Evolutionary conservation across 2,888 invertebrate species (phyloP).

Genomic region (Aromia moschata): DNA sequence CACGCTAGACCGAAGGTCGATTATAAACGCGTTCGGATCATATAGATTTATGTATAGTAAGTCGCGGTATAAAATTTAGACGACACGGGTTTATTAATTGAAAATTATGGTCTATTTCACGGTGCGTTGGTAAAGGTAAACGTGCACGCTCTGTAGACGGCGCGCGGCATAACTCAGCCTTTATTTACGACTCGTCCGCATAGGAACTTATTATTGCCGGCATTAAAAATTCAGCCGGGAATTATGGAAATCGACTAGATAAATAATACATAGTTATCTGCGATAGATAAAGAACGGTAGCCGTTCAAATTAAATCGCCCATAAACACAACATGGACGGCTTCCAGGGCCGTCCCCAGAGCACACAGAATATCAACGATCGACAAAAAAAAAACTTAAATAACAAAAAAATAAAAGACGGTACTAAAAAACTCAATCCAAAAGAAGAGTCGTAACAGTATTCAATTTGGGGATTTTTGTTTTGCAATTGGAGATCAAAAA

Average conservation of each 20-base stretch:
- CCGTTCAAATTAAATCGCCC: constrained; percentile 44
- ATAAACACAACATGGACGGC: constrained; percentile 32
- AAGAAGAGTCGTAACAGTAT: too few species aligned
- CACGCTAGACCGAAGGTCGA: constrained; percentile 11
- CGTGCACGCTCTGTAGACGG: constrained; percentile 16
- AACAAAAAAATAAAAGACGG: too few species aligned
- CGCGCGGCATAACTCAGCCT: constrained; percentile 16
- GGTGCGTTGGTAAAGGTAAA: constrained; percentile 49
- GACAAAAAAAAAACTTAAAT: too few species aligned
- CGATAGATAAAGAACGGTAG: constrained; percentile 41
- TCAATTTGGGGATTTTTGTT: too few species aligned
- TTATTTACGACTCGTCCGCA: constrained; percentile 43
- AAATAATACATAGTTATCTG: constrained; percentile 43
- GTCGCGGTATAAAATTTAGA: constrained; percentile 46
- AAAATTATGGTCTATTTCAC: constrained; percentile 53
- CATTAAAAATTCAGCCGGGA: constrained; percentile 45
- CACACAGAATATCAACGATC: too few species aligned
- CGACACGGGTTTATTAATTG: constrained; percentile 51
- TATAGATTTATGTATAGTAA: constrained; percentile 21
- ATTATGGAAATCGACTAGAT: constrained; percentile 45
- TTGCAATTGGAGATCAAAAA: too few species aligned
- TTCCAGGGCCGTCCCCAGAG: too few species aligned
- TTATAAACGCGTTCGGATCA: constrained; percentile 14
- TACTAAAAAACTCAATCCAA: too few species aligned
- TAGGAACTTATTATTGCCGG: constrained; percentile 37